Base-by-base conservation (phyloP, 2,797 vertebrate species). In the Chlorospingus semifuscus region DNA sequence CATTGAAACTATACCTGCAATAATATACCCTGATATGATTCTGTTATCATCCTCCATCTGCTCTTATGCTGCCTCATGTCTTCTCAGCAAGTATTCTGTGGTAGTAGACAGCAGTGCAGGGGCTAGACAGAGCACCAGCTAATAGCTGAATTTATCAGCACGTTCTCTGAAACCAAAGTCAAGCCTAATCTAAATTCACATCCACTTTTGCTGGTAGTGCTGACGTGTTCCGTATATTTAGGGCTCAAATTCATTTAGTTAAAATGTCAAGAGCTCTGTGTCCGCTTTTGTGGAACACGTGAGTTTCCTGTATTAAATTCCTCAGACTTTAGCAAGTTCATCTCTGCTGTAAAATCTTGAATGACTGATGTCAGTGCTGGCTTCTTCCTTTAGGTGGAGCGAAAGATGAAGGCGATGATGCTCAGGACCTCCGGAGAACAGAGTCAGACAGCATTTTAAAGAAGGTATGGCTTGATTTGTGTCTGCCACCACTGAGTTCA, bases 371-470 rank as follows among this genome's bases (percentile, higher is more conserved):
- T 66, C 63, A 93, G 1, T 93, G 53, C 53, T 93, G 90, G 24
- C 27, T 91, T 59, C 27, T 90, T 83, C 91, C 57, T 90, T 92
- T 96, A 99, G 99, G 98, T 97, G 98, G 98, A 80, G 99, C 98
- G 9, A 98, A 98, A 97, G 99, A 99, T 29, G 99, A 99, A 93
- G 97, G 97, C 0, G 99, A 99, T 0, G 99, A 99, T 29, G 82
- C 96, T 7, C 98, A 98, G 81, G 99, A 99, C 89, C 98, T 99
- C 71, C 98, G 99, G 92, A 98, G 99, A 93, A 99, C 99, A 2
- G 99, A 99, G 85, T 99, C 99, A 0, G 99, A 99, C 94, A 98
- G 99, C 27, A 98, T 99, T 89, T 97, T 99, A 59, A 99, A 99
- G 96, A 99, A 99, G 99, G 99, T 99, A 97, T 65, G 6, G 0